These are phyloP conservation scores for Plagiodera versicolora DNA, from an alignment of 2,888 invertebrate species.

Conservation along the genomic window DNA sequence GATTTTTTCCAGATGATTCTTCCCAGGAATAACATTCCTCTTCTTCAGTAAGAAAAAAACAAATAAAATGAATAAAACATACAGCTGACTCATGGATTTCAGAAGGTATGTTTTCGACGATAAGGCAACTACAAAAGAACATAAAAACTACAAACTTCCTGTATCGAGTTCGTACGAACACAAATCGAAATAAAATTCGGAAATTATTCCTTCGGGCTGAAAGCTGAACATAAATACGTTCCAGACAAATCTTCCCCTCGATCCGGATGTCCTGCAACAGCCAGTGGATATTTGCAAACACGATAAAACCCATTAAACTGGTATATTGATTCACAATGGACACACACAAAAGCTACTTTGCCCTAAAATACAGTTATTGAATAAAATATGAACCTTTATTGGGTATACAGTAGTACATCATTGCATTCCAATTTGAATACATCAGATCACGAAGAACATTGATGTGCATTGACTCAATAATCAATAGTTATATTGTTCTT, in stretches of 20 bases:
- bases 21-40: background rate
- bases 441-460: background rate
- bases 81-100: background rate
- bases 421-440: background rate
- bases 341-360: slow-evolving; percentile 22
- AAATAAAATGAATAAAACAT: background rate
- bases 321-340: slow-evolving; percentile 26
- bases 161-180: slow-evolving; percentile 6
- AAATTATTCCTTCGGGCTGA: slow-evolving; percentile 26
- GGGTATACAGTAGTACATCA: background rate
- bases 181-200: slow-evolving; percentile 26
- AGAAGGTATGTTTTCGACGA: background rate
- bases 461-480: background rate
- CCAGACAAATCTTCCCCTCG: slow-evolving; percentile 28
- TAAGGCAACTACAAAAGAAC: background rate
- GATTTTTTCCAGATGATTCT: too few species aligned
- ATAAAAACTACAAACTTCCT: background rate
- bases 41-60: background rate
- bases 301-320: slow-evolving; percentile 26
- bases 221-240: slow-evolving; percentile 26
- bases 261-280: slow-evolving; percentile 24
- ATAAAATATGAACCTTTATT: background rate
- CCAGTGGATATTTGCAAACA: slow-evolving; percentile 30
- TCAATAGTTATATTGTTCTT: too few species aligned
- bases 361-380: slow-evolving; percentile 17